A percentile compares a stretch with the other conserved stretches of the same genome.
These are phyloP conservation scores for Lepilemur ruficaudatus DNA, from an alignment of 2,797 vertebrate genomes.

Conservation along the genomic window DNA sequence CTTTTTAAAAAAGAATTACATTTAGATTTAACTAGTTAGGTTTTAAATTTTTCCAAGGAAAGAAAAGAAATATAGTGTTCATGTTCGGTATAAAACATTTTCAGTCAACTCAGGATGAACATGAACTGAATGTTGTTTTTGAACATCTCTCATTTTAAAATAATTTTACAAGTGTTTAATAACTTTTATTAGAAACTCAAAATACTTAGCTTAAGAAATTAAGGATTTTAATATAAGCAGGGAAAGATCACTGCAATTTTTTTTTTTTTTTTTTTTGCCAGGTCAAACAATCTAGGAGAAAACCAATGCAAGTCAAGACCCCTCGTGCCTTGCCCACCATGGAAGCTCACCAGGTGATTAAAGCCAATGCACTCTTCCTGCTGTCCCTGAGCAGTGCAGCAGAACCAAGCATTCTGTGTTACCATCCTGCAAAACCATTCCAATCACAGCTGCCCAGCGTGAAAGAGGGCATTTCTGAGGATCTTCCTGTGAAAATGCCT, in stretches of 20 bases:
- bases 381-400: slow-evolving; percentile 98
- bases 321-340: slow-evolving; percentile 97
- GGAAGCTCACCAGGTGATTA: slow-evolving; percentile 99
- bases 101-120: background rate
- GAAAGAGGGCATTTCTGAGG: slow-evolving; percentile 97
- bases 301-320: slow-evolving; percentile 97
- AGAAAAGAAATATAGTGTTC: background rate
- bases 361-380: slow-evolving; percentile 96
- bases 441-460: slow-evolving; percentile 96
- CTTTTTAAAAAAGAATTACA: background rate
- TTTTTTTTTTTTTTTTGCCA: slow-evolving; percentile 73
- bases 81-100: background rate
- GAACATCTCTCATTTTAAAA: slow-evolving; percentile 32
- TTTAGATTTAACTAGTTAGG: slow-evolving; percentile 1
- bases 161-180: background rate
- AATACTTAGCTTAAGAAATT: slow-evolving; percentile 3
- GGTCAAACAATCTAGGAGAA: slow-evolving; percentile 98
- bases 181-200: background rate
- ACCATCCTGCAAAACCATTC: slow-evolving; percentile 94
- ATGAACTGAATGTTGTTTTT: background rate
- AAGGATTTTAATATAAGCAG: background rate
- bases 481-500: slow-evolving; percentile 96
- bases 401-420: slow-evolving; percentile 95
- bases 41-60: background rate
- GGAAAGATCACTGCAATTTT: background rate